A percentile compares a stretch with the other conserved stretches of the same genome.
Conservation (phyloP, 1,140 invertebrate species). For the Popillia japonica region DNA sequence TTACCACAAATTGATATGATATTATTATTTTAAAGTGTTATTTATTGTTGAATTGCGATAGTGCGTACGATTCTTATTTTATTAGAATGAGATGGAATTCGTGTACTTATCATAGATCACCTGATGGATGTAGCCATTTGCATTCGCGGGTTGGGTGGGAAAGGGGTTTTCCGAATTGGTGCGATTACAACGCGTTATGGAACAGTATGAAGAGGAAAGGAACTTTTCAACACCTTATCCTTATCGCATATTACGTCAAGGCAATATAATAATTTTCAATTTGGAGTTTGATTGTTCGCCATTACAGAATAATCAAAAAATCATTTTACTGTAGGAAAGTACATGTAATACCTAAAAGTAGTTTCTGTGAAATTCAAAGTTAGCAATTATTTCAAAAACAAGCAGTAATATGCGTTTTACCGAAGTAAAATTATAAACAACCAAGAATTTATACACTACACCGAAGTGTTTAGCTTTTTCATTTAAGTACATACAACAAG, state of each 20-base stretch:
- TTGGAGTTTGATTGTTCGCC: too few relatives aligned
- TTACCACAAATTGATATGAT: conserved; percentile 49
- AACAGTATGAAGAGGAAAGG: neutral
- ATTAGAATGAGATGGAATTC: conserved; percentile 27
- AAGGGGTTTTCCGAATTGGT: conserved; percentile 28
- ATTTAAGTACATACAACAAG: too few relatives aligned
- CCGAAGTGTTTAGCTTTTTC: too few relatives aligned
- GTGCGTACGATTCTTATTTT: conserved; percentile 22
- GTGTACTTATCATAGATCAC: conserved; percentile 23
- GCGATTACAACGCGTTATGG: neutral
- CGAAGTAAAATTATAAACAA: too few relatives aligned
- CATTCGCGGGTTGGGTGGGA: neutral
- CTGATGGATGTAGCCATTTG: conserved; percentile 26
- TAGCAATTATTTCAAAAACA: too few relatives aligned
- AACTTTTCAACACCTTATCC: neutral
- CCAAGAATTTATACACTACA: too few relatives aligned
- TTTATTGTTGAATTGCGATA: conserved; percentile 36
- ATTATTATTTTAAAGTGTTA: conserved; percentile 41
- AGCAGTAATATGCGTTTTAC: too few relatives aligned
- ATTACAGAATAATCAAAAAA: too few relatives aligned
- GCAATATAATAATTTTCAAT: too few relatives aligned
- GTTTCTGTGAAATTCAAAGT: too few relatives aligned
- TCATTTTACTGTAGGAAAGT: too few relatives aligned
- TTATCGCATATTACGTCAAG: neutral
- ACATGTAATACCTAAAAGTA: too few relatives aligned